Percentiles rank a stretch among this genome's conserved stretches.
Evolutionary conservation across 2,113 vertebrate species (phyloP).

Genomic region (Tupaia chinensis): DNA sequence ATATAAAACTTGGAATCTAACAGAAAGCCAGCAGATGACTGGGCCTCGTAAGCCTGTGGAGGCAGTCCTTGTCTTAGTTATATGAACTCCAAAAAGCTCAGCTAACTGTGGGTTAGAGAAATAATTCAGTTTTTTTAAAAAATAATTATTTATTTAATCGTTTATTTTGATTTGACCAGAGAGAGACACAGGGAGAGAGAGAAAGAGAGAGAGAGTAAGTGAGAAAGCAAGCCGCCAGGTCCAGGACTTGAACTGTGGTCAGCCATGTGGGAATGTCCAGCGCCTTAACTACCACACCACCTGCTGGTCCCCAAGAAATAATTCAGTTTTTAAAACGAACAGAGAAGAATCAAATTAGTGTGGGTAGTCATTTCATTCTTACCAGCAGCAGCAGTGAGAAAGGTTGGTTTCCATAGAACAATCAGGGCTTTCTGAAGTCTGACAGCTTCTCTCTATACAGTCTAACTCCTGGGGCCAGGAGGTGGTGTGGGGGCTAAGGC

Average conservation of each 20-base stretch:
- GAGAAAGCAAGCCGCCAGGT: too few species aligned
- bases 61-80: slow-evolving; percentile 39
- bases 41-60: neutral
- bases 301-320: too few species aligned
- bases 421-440: neutral
- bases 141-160: too few species aligned
- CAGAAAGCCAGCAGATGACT: neutral
- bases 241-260: too few species aligned
- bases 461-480: neutral
- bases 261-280: too few species aligned
- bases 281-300: too few species aligned
- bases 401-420: neutral
- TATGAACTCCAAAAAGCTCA: slow-evolving; percentile 3
- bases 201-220: too few species aligned
- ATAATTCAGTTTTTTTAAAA: slow-evolving; percentile 69
- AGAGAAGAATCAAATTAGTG: neutral
- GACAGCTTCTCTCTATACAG: neutral
- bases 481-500: too few species aligned
- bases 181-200: too few species aligned
- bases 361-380: neutral
- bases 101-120: slow-evolving; percentile 63
- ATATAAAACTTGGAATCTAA: neutral
- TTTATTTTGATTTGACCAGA: too few species aligned
- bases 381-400: fast-evolving
- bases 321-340: slow-evolving; percentile 74